Evolutionary conservation across 2,888 invertebrate genomes (phyloP).

Genomic region (Microplitis manilae): DNA sequence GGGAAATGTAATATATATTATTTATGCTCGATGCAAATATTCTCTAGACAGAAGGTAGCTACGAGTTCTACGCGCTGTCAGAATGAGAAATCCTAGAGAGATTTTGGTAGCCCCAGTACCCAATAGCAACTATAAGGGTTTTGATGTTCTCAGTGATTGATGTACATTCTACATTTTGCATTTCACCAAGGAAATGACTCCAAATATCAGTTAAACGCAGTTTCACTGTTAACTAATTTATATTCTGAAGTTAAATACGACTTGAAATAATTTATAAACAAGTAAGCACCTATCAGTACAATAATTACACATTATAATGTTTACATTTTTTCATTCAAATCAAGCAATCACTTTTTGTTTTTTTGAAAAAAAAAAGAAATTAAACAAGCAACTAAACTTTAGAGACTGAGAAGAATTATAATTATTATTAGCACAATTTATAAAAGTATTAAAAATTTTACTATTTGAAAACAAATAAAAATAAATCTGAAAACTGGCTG

Average conservation of each 20-base stretch:
- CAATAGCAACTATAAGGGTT: not conserved
- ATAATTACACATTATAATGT: no score
- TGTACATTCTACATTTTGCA: not conserved
- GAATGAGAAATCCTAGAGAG: conserved; percentile 5
- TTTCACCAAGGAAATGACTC: not conserved
- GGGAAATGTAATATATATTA: conserved; percentile 12
- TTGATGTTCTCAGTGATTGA: conserved; percentile 14
- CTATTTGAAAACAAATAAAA: no score
- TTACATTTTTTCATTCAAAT: no score
- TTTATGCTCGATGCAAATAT: conserved; percentile 31
- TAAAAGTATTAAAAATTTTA: no score
- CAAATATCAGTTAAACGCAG: not conserved
- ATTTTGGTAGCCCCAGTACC: not conserved
- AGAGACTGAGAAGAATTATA: no score
- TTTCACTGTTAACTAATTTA: not conserved
- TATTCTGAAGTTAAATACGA: not conserved
- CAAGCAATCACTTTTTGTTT: no score
- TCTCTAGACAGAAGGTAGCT: conserved; percentile 10
- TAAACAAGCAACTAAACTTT: no score
- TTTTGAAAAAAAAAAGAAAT: no score
- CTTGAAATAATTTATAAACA: not conserved
- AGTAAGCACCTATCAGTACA: not conserved
- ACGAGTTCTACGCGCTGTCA: conserved; percentile 2
- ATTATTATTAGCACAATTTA: no score
- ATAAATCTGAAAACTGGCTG: no score